Conservation (phyloP, 35 echinoderm and acorn worm genomes). For the Apostichopus japonicus region DNA sequence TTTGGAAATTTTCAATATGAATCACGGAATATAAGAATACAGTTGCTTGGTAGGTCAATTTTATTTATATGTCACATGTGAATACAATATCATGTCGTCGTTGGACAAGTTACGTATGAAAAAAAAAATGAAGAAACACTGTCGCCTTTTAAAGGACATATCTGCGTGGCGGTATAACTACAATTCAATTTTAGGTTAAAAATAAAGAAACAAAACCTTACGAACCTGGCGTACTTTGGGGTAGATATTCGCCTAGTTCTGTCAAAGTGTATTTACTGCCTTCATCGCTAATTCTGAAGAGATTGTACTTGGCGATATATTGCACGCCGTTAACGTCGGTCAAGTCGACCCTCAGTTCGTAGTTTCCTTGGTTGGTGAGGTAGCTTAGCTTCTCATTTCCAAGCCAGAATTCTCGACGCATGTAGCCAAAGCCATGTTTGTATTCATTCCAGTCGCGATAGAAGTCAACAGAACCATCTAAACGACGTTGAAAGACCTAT, state of each 20-base stretch:
- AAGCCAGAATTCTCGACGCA: constrained; percentile 53
- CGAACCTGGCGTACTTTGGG: neutral
- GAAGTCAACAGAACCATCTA: constrained; percentile 32
- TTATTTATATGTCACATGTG: too few species aligned
- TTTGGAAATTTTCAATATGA: too few species aligned
- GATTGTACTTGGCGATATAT: neutral
- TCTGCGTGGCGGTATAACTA: too few species aligned
- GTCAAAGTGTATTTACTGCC: neutral
- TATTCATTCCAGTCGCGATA: constrained; percentile 43
- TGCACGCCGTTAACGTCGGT: neutral
- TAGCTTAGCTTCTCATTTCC: constrained; percentile 35
- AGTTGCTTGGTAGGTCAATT: too few species aligned
- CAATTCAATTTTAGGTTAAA: too few species aligned
- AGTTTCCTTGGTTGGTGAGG: constrained; percentile 49
- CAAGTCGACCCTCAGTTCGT: constrained; percentile 28
- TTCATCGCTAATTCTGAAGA: constrained; percentile 4
- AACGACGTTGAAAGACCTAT: constrained; percentile 36
- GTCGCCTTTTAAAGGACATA: too few species aligned
- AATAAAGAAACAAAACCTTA: neutral
- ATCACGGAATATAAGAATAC: too few species aligned
- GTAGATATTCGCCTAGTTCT: neutral
- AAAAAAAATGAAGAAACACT: too few species aligned
- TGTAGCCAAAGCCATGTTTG: constrained; percentile 40
- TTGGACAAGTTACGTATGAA: too few species aligned
- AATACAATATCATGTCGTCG: too few species aligned